These are phyloP conservation scores for Prionchulus punctatus DNA, from an alignment of 2,888 invertebrate genomes.

Conservation along the genomic window DNA sequence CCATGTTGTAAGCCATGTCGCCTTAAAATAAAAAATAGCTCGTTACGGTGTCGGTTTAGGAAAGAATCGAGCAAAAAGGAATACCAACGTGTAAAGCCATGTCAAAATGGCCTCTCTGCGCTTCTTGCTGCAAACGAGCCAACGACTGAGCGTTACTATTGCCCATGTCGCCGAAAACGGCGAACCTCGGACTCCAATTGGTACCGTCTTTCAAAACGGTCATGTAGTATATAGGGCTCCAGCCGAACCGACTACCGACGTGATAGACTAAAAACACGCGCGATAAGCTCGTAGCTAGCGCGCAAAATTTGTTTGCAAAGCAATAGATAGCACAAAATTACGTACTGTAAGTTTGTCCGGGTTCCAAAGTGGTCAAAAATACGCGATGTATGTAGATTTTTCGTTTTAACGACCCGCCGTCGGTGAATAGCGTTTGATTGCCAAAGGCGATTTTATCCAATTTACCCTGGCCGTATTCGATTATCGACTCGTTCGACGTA, in stretches of 20 bases:
- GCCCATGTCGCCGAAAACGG: conserved; percentile 85
- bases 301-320: conserved; percentile 12
- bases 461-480: conserved; percentile 55
- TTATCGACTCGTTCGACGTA: conserved; percentile 47
- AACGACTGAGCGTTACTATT: conserved; percentile 74
- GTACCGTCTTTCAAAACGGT: conserved; percentile 48
- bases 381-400: conserved; percentile 64
- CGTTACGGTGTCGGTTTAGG: too few species aligned
- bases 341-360: conserved; percentile 17
- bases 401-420: conserved; percentile 51
- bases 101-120: conserved; percentile 46
- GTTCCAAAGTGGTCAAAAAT: conserved; percentile 34
- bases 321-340: conserved; percentile 14
- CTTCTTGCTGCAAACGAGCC: conserved; percentile 62
- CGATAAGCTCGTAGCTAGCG: too few species aligned
- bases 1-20: conserved; percentile 88
- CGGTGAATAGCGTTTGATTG: conserved; percentile 48
- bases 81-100: conserved; percentile 31
- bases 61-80: too few species aligned
- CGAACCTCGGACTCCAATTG: conserved; percentile 63
- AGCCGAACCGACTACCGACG: conserved; percentile 44
- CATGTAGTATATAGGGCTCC: conserved; percentile 65
- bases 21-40: conserved; percentile 37
- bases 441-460: conserved; percentile 37
- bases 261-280: conserved; percentile 27